phyloP scores from a whole-genome alignment of 2,888 invertebrate genomes.

The Dicyrtoma fusca region DNA sequence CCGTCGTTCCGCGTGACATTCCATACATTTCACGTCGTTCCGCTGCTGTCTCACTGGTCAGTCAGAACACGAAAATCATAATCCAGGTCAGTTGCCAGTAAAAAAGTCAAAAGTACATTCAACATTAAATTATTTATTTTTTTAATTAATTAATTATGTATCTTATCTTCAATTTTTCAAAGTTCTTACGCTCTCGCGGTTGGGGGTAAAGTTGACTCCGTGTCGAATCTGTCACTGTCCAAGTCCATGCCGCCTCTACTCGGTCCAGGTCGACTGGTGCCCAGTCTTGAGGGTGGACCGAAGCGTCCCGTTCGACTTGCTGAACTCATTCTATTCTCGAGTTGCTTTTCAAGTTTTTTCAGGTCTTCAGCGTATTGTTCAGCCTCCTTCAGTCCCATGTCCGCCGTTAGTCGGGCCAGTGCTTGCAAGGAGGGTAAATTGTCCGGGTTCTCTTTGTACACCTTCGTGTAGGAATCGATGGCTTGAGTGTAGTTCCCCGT shows the following conservation, averaged over 20 bases:
- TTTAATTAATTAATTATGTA: no score
- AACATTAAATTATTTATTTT: no score
- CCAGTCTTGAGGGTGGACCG: constrained; percentile 44
- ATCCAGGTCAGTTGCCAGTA: no score
- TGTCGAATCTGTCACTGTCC: background rate
- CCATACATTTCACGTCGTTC: constrained; percentile 32
- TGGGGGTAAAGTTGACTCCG: background rate
- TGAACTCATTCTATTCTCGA: constrained; percentile 52
- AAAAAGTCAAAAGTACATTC: no score
- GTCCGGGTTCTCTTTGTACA: constrained; percentile 89
- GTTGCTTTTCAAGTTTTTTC: constrained; percentile 69
- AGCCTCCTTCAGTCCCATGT: constrained; percentile 87
- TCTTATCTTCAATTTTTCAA: no score
- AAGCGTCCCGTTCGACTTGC: constrained; percentile 35
- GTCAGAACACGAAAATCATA: background rate
- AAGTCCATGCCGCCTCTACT: constrained; percentile 21
- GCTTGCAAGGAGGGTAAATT: constrained; percentile 89
- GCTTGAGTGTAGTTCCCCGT: constrained; percentile 78
- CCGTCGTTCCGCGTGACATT: constrained; percentile 18
- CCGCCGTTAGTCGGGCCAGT: constrained; percentile 83
- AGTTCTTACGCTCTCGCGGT: constrained; percentile 14
- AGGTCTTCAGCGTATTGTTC: constrained; percentile 82
- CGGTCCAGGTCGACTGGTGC: constrained; percentile 36
- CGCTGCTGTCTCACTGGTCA: constrained; percentile 29
- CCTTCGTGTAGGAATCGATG: constrained; percentile 65